phyloP scores from a whole-genome alignment of 2,888 invertebrate genomes.

The Epiblema foenella region DNA sequence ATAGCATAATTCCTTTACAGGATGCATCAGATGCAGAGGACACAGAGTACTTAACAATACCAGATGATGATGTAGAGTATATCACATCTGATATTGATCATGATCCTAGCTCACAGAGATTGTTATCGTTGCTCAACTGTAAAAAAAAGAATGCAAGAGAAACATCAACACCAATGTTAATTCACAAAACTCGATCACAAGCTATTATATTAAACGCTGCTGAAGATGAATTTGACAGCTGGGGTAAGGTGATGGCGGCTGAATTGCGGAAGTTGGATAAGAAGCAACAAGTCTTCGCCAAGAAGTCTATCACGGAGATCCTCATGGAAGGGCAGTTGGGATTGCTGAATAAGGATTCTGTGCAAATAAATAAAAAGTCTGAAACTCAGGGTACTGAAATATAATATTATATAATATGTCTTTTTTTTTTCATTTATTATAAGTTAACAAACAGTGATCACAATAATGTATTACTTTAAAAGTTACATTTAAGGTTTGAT shows the following conservation, averaged over 20 bases:
- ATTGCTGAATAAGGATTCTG: not conserved
- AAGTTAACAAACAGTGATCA: too few relatives aligned
- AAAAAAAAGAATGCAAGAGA: not conserved
- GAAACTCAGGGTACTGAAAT: not conserved
- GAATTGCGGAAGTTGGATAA: conserved; percentile 22
- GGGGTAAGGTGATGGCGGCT: conserved; percentile 28
- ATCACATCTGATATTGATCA: not conserved
- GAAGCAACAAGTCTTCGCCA: conserved; percentile 26
- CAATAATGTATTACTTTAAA: too few relatives aligned
- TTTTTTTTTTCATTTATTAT: too few relatives aligned
- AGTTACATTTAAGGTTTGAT: too few relatives aligned
- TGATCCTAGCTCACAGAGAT: not conserved
- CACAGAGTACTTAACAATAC: conserved; percentile 8
- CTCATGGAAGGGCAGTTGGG: conserved; percentile 27
- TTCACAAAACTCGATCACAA: not conserved
- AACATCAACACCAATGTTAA: not conserved
- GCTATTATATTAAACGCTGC: not conserved
- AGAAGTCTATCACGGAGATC: conserved; percentile 18
- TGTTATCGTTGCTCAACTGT: not conserved
- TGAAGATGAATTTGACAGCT: conserved; percentile 15
- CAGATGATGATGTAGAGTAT: not conserved
- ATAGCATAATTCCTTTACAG: too few relatives aligned
- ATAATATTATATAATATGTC: not conserved
- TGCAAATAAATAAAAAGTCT: conserved; percentile 5
- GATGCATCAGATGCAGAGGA: conserved; percentile 2